Percentiles rank a stretch among this genome's conserved stretches.
phyloP scores from a whole-genome alignment of 2,888 invertebrate species.

The Catocala sponsa region DNA sequence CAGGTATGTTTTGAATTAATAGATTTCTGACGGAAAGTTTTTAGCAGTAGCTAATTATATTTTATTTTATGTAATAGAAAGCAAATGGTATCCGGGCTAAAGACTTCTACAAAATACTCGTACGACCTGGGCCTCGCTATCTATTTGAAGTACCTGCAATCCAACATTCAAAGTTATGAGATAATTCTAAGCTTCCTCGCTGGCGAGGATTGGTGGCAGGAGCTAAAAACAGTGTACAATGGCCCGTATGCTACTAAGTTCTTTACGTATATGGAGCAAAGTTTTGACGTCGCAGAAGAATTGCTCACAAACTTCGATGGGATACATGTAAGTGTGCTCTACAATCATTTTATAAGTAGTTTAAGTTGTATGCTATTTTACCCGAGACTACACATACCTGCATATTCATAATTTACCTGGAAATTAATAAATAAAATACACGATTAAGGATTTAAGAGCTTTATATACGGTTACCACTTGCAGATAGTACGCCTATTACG shows the following conservation, averaged over 20 bases:
- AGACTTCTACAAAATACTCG: slow-evolving; percentile 67
- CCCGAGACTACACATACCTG: too few species aligned
- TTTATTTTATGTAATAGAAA: slow-evolving; percentile 58
- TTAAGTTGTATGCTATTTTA: too few species aligned
- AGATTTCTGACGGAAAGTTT: too few species aligned
- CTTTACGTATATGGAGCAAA: slow-evolving; percentile 69
- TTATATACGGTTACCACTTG: slow-evolving; percentile 2
- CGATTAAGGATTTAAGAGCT: too few species aligned
- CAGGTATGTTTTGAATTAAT: slow-evolving; percentile 59
- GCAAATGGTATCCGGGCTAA: slow-evolving; percentile 61
- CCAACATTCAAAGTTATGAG: slow-evolving; percentile 70
- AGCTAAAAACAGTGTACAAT: slow-evolving; percentile 64
- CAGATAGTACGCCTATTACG: slow-evolving; percentile 79
- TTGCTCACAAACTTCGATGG: slow-evolving; percentile 75
- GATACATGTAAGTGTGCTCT: slow-evolving; percentile 72
- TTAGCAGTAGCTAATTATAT: too few species aligned
- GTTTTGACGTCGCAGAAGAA: slow-evolving; percentile 73
- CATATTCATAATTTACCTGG: too few species aligned
- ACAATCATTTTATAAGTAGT: too few species aligned
- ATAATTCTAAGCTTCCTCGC: slow-evolving; percentile 72
- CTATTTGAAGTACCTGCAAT: slow-evolving; percentile 78
- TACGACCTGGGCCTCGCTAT: slow-evolving; percentile 74
- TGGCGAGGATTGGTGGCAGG: slow-evolving; percentile 79
- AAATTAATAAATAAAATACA: too few species aligned
- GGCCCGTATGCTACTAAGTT: slow-evolving; percentile 69